These are phyloP conservation scores for Molossus molossus DNA, from an alignment of 2,797 vertebrate genomes.

Conservation along the genomic window DNA sequence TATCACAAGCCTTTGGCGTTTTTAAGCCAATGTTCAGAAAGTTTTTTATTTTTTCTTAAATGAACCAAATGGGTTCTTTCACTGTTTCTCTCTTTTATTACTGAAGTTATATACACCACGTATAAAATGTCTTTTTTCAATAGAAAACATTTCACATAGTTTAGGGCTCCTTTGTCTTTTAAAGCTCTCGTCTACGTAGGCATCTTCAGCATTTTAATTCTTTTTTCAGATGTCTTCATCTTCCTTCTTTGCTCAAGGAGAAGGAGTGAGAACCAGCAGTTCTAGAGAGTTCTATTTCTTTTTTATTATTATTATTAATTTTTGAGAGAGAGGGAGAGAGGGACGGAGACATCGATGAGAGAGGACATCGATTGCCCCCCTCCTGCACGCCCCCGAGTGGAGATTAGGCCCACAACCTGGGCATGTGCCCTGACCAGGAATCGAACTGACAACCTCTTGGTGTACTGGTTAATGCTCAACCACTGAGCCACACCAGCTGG, in stretches of 20 bases:
- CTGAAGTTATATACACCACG: neutral
- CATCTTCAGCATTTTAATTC: neutral
- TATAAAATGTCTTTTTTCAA: neutral
- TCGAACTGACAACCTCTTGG: no score
- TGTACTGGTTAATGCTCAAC: no score
- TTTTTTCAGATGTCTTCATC: neutral
- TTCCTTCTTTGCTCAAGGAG: neutral
- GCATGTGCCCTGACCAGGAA: no score
- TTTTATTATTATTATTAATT: no score
- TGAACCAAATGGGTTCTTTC: neutral
- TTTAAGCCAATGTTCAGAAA: constrained; percentile 28
- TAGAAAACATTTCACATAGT: constrained; percentile 35
- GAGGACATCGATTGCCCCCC: no score
- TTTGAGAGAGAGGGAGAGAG: no score
- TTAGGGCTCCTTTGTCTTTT: neutral
- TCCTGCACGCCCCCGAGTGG: no score
- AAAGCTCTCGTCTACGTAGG: neutral
- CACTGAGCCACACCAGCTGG: no score
- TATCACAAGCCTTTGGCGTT: neutral
- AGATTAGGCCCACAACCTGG: no score
- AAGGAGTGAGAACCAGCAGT: neutral
- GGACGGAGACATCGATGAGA: no score
- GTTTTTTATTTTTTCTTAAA: neutral
- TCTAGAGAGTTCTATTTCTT: neutral
- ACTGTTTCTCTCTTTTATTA: neutral